phyloP scores from a whole-genome alignment of 2,797 vertebrate genomes.

The Peromyscus attwateri region DNA sequence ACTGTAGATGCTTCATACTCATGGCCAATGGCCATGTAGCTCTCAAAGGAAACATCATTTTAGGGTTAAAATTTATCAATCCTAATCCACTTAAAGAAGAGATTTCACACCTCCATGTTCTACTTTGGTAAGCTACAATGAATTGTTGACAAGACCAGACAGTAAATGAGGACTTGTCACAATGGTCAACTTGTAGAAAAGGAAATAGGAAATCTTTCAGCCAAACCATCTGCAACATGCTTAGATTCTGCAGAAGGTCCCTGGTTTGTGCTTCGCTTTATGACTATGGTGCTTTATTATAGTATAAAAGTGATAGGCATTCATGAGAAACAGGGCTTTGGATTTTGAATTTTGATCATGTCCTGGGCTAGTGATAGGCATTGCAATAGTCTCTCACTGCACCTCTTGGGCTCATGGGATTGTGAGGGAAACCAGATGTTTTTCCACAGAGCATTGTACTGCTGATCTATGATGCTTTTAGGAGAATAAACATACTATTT shows the following conservation, averaged over 20 bases:
- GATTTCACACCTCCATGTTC: conserved; percentile 16
- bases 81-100: conserved; percentile 42
- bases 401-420: neutral
- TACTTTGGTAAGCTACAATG: conserved; percentile 10
- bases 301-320: neutral
- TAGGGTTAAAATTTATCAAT: neutral
- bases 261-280: neutral
- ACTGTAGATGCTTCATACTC: conserved; percentile 48
- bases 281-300: neutral
- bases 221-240: neutral
- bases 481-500: neutral
- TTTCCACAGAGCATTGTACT: neutral
- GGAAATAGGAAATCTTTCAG: neutral
- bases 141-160: neutral
- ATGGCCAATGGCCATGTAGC: neutral
- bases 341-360: neutral
- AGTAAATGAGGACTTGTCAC: conserved; percentile 8
- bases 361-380: neutral
- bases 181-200: conserved; percentile 40
- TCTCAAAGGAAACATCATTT: conserved; percentile 42
- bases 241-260: neutral
- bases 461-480: neutral
- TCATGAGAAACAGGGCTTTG: neutral
- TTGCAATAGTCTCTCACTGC: neutral
- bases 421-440: neutral